Percentiles rank a stretch among this genome's conserved stretches.
Evolutionary conservation across 2,888 invertebrate species (phyloP).

Genomic region (Eueremaeus valkanovi): DNA sequence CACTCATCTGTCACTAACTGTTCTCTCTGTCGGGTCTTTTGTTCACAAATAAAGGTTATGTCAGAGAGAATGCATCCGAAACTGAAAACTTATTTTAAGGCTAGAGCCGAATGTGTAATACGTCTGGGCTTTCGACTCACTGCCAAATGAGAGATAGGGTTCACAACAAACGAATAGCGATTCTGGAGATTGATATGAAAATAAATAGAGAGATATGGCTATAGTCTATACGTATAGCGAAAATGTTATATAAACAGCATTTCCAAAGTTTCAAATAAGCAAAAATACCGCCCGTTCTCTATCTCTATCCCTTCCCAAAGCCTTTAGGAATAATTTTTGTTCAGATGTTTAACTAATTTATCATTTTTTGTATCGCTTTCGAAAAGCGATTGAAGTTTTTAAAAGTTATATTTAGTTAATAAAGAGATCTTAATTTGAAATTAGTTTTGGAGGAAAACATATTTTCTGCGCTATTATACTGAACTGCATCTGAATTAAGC

Average conservation of each 20-base stretch:
- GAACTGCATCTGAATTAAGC: no score
- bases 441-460: no score
- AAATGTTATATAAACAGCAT: slow-evolving; percentile 28
- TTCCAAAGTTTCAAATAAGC: slow-evolving; percentile 22
- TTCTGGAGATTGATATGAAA: slow-evolving; percentile 13
- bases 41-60: not conserved
- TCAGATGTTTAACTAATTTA: slow-evolving; percentile 7
- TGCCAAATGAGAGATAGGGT: not conserved
- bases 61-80: not conserved
- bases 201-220: slow-evolving; percentile 14
- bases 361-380: not conserved
- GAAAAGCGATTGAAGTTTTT: not conserved
- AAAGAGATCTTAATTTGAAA: not conserved
- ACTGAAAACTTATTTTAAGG: slow-evolving; percentile 4
- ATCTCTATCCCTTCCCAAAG: not conserved
- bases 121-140: not conserved
- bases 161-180: not conserved
- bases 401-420: slow-evolving; percentile 6
- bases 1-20: no score
- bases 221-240: no score
- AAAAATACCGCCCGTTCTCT: slow-evolving; percentile 10
- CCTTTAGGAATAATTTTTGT: not conserved
- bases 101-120: not conserved
- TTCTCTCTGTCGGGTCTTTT: not conserved
- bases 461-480: no score